These are phyloP conservation scores for Chrysolina oricalcia DNA, from an alignment of 2,888 invertebrate genomes.

Conservation along the genomic window DNA sequence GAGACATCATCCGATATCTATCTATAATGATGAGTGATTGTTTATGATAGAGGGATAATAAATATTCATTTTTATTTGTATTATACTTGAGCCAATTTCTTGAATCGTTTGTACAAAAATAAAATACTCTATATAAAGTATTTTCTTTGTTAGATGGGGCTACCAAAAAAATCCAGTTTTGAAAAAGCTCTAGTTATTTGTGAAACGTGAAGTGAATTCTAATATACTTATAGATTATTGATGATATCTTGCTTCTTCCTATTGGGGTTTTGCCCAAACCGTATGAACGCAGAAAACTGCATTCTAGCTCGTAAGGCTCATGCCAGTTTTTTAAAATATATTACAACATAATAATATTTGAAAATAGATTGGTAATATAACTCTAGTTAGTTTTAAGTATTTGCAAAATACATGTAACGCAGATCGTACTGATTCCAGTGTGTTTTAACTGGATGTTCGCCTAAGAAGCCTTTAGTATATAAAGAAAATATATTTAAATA, in stretches of 20 bases:
- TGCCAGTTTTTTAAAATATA: slow-evolving; percentile 67
- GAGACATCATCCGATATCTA: too few species aligned
- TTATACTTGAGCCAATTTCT: slow-evolving; percentile 28
- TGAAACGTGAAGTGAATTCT: slow-evolving; percentile 56
- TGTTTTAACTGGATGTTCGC: slow-evolving; percentile 68
- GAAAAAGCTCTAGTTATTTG: slow-evolving; percentile 49
- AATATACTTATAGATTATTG: slow-evolving; percentile 54
- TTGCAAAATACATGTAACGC: slow-evolving; percentile 66
- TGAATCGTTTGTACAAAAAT: slow-evolving; percentile 45
- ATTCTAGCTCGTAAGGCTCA: slow-evolving; percentile 66
- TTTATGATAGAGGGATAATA: too few species aligned
- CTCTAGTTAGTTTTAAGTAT: slow-evolving; percentile 67
- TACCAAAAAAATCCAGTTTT: slow-evolving; percentile 33
- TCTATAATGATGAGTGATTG: too few species aligned
- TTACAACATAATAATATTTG: slow-evolving; percentile 59
- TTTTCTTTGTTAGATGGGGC: slow-evolving; percentile 44
- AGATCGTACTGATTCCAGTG: slow-evolving; percentile 69
- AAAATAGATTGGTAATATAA: slow-evolving; percentile 61
- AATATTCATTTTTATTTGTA: background rate
- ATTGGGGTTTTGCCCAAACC: slow-evolving; percentile 59
- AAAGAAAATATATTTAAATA: slow-evolving; percentile 50
- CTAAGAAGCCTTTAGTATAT: slow-evolving; percentile 71
- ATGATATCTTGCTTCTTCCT: slow-evolving; percentile 68
- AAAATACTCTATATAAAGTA: slow-evolving; percentile 38
- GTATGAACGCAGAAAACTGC: slow-evolving; percentile 51